Evolutionary conservation across 2,888 invertebrate species (phyloP).

Genomic region (Tenthredo scrophulariae): DNA sequence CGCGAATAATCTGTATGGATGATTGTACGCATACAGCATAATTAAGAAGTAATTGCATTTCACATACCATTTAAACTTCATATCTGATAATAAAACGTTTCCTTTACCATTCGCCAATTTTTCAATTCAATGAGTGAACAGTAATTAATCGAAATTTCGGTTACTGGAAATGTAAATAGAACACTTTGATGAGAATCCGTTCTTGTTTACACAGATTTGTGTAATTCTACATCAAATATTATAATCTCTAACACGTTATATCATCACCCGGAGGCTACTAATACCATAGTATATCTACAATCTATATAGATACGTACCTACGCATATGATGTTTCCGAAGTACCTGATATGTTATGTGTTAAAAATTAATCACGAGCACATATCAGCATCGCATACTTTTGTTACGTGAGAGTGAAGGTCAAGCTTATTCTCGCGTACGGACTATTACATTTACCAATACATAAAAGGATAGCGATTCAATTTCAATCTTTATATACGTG

Average conservation of each 20-base stretch:
- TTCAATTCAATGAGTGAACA: not conserved
- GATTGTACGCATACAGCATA: not conserved
- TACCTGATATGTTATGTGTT: slow-evolving; percentile 12
- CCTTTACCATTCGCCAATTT: not conserved
- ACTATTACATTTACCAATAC: not conserved
- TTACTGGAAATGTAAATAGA: not conserved
- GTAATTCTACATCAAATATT: not conserved
- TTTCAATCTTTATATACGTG: not conserved
- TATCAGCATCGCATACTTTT: not conserved
- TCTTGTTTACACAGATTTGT: not conserved
- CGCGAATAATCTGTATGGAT: not conserved
- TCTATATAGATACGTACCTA: slow-evolving; percentile 1
- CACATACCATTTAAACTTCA: not conserved
- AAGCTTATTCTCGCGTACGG: not conserved
- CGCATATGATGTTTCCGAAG: slow-evolving; percentile 4
- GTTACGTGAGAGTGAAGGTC: not conserved
- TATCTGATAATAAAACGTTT: not conserved
- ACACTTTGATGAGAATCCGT: not conserved
- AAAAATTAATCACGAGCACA: not conserved
- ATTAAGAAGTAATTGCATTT: slow-evolving; percentile 1
- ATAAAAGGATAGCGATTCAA: not conserved
- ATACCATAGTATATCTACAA: not conserved
- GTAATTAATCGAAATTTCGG: not conserved
- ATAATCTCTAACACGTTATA: not conserved
- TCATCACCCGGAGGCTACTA: not conserved